phyloP scores from a whole-genome alignment of 2,888 invertebrate genomes.

The Eudasyphora cyanicolor region DNA sequence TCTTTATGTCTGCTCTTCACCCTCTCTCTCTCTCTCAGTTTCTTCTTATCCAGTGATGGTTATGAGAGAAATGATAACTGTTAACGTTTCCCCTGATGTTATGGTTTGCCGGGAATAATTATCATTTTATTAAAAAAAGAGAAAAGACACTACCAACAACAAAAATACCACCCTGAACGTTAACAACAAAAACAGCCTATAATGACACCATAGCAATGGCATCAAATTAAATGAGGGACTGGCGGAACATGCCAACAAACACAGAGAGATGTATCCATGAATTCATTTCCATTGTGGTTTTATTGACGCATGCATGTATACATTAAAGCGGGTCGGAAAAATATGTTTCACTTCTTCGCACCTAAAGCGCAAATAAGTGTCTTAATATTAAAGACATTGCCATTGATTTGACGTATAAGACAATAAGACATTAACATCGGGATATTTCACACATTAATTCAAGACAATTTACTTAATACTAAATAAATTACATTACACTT shows the following conservation, averaged over 20 bases:
- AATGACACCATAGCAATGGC: neutral
- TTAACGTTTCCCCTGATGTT: constrained; percentile 59
- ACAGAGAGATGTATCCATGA: neutral
- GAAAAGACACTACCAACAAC: neutral
- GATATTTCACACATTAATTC: no score
- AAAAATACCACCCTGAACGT: neutral
- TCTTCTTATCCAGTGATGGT: neutral
- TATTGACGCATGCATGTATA: neutral
- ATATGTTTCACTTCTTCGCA: no score
- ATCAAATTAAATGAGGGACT: neutral
- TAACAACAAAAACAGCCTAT: neutral
- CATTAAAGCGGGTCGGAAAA: no score
- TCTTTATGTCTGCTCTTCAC: neutral
- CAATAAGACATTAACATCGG: no score
- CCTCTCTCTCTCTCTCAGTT: neutral
- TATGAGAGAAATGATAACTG: constrained; percentile 43
- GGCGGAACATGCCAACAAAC: neutral
- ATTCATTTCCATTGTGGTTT: neutral
- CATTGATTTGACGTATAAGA: no score
- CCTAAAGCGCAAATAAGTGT: no score
- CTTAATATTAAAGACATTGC: no score
- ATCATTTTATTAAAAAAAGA: constrained; percentile 42
- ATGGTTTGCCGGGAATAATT: constrained; percentile 63
- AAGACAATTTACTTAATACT: no score
- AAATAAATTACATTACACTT: no score